Evolutionary conservation across 2,113 vertebrate genomes (phyloP).

Genomic region (Rhinichthys klamathensis): DNA sequence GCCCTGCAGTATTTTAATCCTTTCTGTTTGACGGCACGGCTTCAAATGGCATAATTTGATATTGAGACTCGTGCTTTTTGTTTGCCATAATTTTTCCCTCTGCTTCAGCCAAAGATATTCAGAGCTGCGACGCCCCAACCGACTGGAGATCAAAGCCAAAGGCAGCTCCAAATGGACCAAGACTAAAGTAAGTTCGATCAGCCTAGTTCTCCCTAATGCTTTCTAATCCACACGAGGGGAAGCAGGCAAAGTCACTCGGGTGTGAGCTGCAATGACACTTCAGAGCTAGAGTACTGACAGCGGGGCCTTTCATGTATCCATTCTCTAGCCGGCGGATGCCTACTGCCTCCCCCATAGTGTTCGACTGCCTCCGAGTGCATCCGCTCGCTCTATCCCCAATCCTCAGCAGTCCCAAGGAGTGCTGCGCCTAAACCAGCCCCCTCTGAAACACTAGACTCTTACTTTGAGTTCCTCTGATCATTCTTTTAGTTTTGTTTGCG

Average conservation of each 20-base stretch:
- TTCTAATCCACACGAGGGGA: slow-evolving; percentile 26
- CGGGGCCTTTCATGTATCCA: slow-evolving; percentile 58
- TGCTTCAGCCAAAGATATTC: slow-evolving; percentile 54
- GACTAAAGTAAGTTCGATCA: slow-evolving; percentile 75
- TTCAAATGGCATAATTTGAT: slow-evolving; percentile 34
- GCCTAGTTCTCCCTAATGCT: slow-evolving; percentile 27
- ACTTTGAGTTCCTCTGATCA: slow-evolving; percentile 50
- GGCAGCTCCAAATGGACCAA: slow-evolving; percentile 64
- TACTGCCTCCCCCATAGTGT: slow-evolving; percentile 61
- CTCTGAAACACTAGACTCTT: slow-evolving; percentile 42
- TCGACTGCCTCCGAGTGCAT: slow-evolving; percentile 65
- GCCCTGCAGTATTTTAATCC: slow-evolving; percentile 10
- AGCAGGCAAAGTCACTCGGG: slow-evolving; percentile 46
- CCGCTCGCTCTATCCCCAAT: slow-evolving; percentile 62
- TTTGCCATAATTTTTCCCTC: slow-evolving; percentile 4
- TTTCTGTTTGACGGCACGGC: neutral
- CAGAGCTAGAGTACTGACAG: slow-evolving; percentile 53
- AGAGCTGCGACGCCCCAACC: slow-evolving; percentile 65
- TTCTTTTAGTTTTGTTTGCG: slow-evolving; percentile 38
- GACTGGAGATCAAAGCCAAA: slow-evolving; percentile 77
- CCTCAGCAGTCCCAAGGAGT: slow-evolving; percentile 62
- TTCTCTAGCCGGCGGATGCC: slow-evolving; percentile 58
- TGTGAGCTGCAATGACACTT: slow-evolving; percentile 37
- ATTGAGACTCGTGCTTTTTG: neutral
- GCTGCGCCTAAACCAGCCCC: slow-evolving; percentile 61